Evolutionary conservation across 2,797 vertebrate genomes (phyloP).

Genomic region (Schizopygopsis pylzovi): DNA sequence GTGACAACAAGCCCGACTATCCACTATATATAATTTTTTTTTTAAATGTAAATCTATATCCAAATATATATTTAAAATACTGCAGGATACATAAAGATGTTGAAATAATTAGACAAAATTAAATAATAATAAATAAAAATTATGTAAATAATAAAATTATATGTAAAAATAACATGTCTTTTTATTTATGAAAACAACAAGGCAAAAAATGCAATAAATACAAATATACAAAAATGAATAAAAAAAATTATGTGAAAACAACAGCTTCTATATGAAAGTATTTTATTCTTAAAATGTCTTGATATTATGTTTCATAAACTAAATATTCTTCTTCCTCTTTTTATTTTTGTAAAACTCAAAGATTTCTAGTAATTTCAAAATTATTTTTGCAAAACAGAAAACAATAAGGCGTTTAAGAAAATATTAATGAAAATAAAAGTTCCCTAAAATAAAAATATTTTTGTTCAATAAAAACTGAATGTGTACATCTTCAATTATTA

Average conservation of each 20-base stretch:
- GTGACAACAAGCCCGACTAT: neutral
- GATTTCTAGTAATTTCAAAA: neutral
- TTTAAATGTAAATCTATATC: neutral
- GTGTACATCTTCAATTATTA: neutral
- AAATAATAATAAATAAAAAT: no score
- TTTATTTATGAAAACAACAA: neutral
- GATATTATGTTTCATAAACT: neutral
- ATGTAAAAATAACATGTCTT: neutral
- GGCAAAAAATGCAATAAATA: neutral
- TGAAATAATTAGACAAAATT: neutral
- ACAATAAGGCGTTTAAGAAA: no score
- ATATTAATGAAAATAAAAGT: neutral
- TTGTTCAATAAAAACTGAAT: neutral
- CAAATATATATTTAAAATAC: neutral
- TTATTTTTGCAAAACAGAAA: neutral
- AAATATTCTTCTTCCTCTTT: neutral
- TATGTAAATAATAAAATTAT: no score
- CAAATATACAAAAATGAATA: neutral
- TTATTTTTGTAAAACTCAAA: neutral
- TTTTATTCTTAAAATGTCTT: neutral
- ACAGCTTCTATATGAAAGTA: neutral
- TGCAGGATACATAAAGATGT: neutral
- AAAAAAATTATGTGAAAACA: neutral
- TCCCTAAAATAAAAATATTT: neutral
- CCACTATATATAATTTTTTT: no score